phyloP scores from a whole-genome alignment of 2,888 invertebrate genomes.

The Drosophila setosimentum region DNA sequence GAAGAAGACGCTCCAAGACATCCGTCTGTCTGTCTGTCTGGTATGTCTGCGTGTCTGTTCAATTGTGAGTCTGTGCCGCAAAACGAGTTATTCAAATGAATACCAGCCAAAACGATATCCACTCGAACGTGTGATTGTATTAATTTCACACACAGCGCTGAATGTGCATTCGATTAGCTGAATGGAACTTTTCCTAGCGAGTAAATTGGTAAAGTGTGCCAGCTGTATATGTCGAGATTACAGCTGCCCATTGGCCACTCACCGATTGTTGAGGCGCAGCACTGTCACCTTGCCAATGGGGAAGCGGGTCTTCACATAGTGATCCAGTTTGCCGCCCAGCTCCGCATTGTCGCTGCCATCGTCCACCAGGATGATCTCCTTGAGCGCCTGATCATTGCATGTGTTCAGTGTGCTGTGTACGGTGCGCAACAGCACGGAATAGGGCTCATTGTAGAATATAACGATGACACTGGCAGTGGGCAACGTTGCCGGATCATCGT shows the following conservation, averaged over 20 bases:
- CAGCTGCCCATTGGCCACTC: conserved; percentile 46
- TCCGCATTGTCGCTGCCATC: conserved; percentile 94
- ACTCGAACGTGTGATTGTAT: conserved; percentile 48
- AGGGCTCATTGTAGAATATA: conserved; percentile 96
- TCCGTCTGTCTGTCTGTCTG: conserved; percentile 9
- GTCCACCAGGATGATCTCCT: conserved; percentile 98
- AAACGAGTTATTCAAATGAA: conserved; percentile 80
- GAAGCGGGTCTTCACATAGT: conserved; percentile 91
- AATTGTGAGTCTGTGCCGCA: conserved; percentile 59
- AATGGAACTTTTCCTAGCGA: conserved; percentile 61
- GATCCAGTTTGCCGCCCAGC: conserved; percentile 90
- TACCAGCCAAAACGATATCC: conserved; percentile 43
- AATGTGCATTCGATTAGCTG: conserved; percentile 68
- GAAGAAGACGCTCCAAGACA: conserved; percentile 59
- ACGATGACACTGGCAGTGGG: conserved; percentile 92
- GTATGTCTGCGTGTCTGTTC: background rate
- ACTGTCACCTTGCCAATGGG: conserved; percentile 89
- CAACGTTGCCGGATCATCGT: conserved; percentile 87
- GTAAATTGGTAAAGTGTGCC: conserved; percentile 36
- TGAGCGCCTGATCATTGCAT: conserved; percentile 88
- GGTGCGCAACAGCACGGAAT: conserved; percentile 92
- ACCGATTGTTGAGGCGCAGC: conserved; percentile 90
- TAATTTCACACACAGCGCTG: conserved; percentile 44
- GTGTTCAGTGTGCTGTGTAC: conserved; percentile 91
- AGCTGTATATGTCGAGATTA: background rate